Conservation (phyloP, 1,140 invertebrate species). For the Hormaphis cornu region DNA sequence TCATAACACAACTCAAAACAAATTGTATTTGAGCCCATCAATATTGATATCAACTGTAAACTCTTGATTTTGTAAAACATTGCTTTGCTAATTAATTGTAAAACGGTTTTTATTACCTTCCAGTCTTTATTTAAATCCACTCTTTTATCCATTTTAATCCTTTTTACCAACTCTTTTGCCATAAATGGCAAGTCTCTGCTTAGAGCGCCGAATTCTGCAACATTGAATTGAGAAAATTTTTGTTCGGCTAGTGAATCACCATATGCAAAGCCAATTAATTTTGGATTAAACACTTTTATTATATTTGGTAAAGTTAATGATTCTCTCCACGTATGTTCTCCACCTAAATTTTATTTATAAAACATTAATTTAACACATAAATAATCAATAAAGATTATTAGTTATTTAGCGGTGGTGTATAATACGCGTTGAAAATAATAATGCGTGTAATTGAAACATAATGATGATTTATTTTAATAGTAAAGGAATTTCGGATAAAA, state of each 20-base stretch:
- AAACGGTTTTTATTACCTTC: conserved; percentile 48
- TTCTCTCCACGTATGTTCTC: conserved; percentile 50
- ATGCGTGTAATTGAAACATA: background rate
- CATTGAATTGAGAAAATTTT: conserved; percentile 49
- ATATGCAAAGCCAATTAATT: conserved; percentile 50
- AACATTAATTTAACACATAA: background rate
- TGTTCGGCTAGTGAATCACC: conserved; percentile 45
- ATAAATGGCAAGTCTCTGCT: conserved; percentile 53
- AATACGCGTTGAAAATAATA: background rate
- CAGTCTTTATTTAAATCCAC: conserved; percentile 54
- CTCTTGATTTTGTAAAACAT: conserved; percentile 35
- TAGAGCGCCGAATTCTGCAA: conserved; percentile 51
- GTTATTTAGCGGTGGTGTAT: too few species aligned
- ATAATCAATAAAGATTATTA: too few species aligned
- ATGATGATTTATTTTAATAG: background rate
- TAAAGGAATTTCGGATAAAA: background rate
- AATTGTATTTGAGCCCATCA: conserved; percentile 62
- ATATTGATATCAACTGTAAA: conserved; percentile 51
- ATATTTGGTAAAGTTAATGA: conserved; percentile 51
- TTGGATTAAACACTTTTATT: conserved; percentile 53
- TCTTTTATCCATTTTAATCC: conserved; percentile 50
- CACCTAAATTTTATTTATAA: conserved; percentile 42
- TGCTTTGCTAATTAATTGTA: conserved; percentile 35
- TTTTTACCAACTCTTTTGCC: conserved; percentile 50
- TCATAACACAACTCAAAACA: conserved; percentile 54